Conservation (phyloP, 1,140 invertebrate species). For the Drosophila tristis region DNA sequence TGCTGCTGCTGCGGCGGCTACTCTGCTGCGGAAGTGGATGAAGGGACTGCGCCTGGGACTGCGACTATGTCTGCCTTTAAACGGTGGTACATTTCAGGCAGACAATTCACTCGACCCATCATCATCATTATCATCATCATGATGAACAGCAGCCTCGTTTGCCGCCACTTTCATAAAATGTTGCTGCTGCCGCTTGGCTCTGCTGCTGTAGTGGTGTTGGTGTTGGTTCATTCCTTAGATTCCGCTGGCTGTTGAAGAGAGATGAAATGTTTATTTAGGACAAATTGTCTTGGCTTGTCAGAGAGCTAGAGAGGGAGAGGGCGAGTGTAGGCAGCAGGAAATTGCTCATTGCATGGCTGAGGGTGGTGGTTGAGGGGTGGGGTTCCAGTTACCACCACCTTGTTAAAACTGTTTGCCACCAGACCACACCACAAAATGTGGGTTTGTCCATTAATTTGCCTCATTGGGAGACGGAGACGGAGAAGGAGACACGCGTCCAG, state of each 20-base stretch:
- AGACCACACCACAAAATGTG: slow-evolving; percentile 37
- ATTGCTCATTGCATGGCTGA: slow-evolving; percentile 70
- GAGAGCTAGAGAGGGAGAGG: background rate
- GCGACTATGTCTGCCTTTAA: slow-evolving; percentile 65
- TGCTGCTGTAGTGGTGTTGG: slow-evolving; percentile 33
- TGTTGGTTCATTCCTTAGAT: slow-evolving; percentile 15
- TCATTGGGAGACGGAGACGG: slow-evolving; percentile 34
- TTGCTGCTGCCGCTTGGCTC: slow-evolving; percentile 43
- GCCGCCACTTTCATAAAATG: slow-evolving; percentile 75
- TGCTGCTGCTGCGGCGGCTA: no score
- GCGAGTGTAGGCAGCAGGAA: slow-evolving; percentile 71
- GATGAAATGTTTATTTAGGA: slow-evolving; percentile 83
- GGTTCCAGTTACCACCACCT: slow-evolving; percentile 28
- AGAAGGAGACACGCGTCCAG: slow-evolving; percentile 30
- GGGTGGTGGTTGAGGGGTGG: slow-evolving; percentile 31
- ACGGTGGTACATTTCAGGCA: slow-evolving; percentile 73
- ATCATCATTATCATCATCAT: slow-evolving; percentile 19
- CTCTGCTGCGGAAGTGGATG: slow-evolving; percentile 58
- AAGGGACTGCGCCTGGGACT: slow-evolving; percentile 6
- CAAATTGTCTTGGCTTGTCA: slow-evolving; percentile 68
- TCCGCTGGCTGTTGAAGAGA: slow-evolving; percentile 63
- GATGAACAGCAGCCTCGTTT: slow-evolving; percentile 29
- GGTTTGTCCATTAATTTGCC: slow-evolving; percentile 67
- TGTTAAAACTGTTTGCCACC: slow-evolving; percentile 38
- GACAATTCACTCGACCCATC: slow-evolving; percentile 72